Evolutionary conservation across 2,797 vertebrate species (phyloP).

Genomic region (Galago senegalensis): DNA sequence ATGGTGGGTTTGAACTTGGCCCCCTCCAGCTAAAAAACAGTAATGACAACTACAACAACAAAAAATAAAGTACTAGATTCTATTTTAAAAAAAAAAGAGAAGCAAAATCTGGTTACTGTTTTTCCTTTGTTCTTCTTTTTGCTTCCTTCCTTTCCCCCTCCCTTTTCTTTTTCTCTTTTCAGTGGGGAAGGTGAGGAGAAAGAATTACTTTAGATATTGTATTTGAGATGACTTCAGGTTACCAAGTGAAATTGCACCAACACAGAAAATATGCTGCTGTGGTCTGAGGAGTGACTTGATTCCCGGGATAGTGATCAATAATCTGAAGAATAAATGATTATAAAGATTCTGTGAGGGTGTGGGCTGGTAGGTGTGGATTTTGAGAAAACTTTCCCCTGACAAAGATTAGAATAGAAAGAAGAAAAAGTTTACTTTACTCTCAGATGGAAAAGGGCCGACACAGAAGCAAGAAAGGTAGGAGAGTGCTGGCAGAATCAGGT

Average conservation of each 20-base stretch:
- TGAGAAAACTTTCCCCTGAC: no score
- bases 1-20: no score
- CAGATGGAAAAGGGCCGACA: no score
- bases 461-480: no score
- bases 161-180: background rate
- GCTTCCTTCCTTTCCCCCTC: background rate
- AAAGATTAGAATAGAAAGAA: no score
- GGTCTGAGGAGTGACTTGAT: background rate
- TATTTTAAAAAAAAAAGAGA: no score
- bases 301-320: background rate
- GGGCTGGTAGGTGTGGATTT: no score
- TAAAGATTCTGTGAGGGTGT: background rate
- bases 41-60: no score
- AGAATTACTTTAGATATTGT: background rate
- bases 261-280: background rate
- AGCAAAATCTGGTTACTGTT: background rate
- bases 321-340: constrained; percentile 27
- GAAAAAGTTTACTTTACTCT: no score
- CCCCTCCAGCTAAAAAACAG: no score
- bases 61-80: no score
- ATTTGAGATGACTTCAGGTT: constrained; percentile 27
- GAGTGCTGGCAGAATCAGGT: no score
- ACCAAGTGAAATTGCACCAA: background rate
- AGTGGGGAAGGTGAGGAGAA: background rate
- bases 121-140: background rate